Evolutionary conservation across 2,797 vertebrate genomes (phyloP), one percentile per base, ranked within the genome.

Genomic region (Callimico goeldii): DNA sequence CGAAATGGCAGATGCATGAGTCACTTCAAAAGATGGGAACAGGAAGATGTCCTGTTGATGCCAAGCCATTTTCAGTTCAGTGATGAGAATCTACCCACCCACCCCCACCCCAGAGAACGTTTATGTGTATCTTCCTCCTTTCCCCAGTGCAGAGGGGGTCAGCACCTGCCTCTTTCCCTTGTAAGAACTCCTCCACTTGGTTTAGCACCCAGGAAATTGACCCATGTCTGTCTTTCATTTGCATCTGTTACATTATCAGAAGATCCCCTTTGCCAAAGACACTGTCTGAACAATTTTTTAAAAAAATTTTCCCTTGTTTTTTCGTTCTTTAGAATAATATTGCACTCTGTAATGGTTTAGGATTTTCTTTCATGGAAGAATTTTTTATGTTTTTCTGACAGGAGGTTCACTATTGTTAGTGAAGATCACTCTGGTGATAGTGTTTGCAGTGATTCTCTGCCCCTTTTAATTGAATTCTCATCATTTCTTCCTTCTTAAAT

Each of bases 1-100:
- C 4, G 82, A 95, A 92, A 93, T 57, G 81, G 93, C 87, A 97
- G 89, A 72, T 76, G 86, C 9, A 0, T 90, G 97, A 96, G 90
- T 96, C 94, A 96, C 72, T 43, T 52, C 57, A 0, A 41, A 11
- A 81, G 85, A 75, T 28, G 0, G 76, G 92, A 95, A 95, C 77
- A 95, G 92, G 92, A 95, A 94, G 94, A 70, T 11, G 2, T 61
- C 86, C 76, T 70, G 46, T 41, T 43, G 84, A 87, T 94, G 46
- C 89, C 72, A 93, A 76, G 55, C 28, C 77, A 20, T 88, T 95
- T 96, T 77, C 91, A 82, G 91, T 77, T 55, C 87, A 83, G 17
- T 80, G 55, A 11, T 83, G 84, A 95, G 89, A 93, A 85, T 82
- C 26, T 77, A 70, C 46, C 73, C 52, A 52, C 28, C 2, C 46